Evolutionary conservation across 2,113 vertebrate species (phyloP).

Genomic region (Oncorhynchus nerka): DNA sequence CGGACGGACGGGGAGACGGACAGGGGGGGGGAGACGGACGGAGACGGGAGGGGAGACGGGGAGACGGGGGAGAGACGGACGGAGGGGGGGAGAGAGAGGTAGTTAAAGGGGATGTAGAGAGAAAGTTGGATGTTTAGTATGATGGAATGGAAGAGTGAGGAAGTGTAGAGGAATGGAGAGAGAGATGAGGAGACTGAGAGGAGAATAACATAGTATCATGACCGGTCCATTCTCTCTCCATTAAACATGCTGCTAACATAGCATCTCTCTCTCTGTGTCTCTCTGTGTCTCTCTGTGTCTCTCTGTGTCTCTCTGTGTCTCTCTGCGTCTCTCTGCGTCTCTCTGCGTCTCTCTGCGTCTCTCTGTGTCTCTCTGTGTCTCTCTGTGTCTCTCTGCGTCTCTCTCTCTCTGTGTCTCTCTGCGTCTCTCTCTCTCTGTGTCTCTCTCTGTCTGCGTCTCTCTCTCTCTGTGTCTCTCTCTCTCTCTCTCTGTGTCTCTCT

Average conservation of each 20-base stretch:
- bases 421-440: not conserved
- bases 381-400: slow-evolving; percentile 4
- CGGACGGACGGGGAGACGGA: no score
- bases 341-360: not conserved
- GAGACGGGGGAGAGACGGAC: no score
- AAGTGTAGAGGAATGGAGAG: no score
- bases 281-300: not conserved
- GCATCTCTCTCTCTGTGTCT: slow-evolving; percentile 4
- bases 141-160: slow-evolving; percentile 22
- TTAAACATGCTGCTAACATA: slow-evolving; percentile 33
- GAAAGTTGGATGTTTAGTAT: slow-evolving; percentile 2
- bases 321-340: not conserved
- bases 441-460: not conserved
- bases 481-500: no score
- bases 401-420: not conserved
- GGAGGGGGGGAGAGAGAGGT: slow-evolving; percentile 10
- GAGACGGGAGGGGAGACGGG: no score
- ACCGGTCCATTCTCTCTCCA: slow-evolving; percentile 26
- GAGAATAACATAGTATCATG: slow-evolving; percentile 1
- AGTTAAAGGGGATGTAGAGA: not conserved
- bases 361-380: no score
- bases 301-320: not conserved
- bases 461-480: no score
- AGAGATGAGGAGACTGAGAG: no score
- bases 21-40: no score